Percentiles rank a stretch among this genome's conserved stretches.
Evolutionary conservation across 2,113 vertebrate species (phyloP).

Genomic region (Thalassoma bifasciatum): DNA sequence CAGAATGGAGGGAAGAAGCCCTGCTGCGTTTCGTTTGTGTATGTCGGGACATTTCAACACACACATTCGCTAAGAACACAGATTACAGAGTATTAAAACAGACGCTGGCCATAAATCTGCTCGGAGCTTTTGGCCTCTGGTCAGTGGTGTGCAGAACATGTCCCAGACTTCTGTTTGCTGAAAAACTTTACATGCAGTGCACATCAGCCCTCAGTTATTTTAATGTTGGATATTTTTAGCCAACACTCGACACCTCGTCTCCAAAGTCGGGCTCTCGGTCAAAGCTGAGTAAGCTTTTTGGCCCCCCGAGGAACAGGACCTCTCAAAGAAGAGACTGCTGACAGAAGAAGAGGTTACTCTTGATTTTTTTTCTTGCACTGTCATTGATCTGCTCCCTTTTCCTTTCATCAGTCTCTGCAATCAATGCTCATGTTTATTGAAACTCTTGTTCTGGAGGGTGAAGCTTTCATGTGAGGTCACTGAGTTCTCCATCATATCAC

Average conservation of each 20-base stretch:
- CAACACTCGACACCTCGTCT: slow-evolving; percentile 5
- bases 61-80: slow-evolving; percentile 18
- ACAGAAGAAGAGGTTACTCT: slow-evolving; percentile 16
- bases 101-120: slow-evolving; percentile 59
- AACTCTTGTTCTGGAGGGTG: background rate
- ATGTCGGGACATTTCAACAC: slow-evolving; percentile 27
- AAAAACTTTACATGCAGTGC: slow-evolving; percentile 7
- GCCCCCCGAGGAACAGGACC: background rate
- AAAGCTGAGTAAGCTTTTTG: slow-evolving; percentile 44
- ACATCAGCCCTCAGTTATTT: slow-evolving; percentile 18
- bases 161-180: slow-evolving; percentile 34
- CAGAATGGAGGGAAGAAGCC: slow-evolving; percentile 55
- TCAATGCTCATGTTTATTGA: slow-evolving; percentile 46
- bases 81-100: slow-evolving; percentile 62
- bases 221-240: slow-evolving; percentile 32
- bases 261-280: slow-evolving; percentile 27
- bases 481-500: slow-evolving; percentile 44
- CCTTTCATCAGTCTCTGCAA: slow-evolving; percentile 12
- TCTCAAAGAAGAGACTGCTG: background rate
- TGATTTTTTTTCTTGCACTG: background rate
- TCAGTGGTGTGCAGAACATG: slow-evolving; percentile 31
- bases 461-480: slow-evolving; percentile 35
- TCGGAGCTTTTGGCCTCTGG: slow-evolving; percentile 35
- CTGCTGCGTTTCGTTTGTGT: slow-evolving; percentile 48
- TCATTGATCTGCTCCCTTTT: slow-evolving; percentile 19